A percentile compares a stretch with the other conserved stretches of the same genome.
phyloP scores from a whole-genome alignment of 2,113 vertebrate genomes.

The Tragulus kanchil region DNA sequence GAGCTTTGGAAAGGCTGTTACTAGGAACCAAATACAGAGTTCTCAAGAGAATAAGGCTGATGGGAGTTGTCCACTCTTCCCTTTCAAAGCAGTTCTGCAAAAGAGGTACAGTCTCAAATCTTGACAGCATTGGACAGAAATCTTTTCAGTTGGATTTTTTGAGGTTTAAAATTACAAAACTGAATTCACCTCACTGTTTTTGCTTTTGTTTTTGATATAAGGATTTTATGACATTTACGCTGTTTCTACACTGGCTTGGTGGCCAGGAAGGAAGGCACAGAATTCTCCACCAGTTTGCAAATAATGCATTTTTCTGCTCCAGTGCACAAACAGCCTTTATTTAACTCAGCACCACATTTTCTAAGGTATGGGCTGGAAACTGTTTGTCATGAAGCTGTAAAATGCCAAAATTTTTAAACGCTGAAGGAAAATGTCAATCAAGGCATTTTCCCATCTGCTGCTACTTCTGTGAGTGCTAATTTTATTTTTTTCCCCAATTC shows the following conservation, averaged over 20 bases:
- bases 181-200: slow-evolving; percentile 74
- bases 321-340: slow-evolving; percentile 79
- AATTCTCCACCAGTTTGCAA: slow-evolving; percentile 81
- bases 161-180: slow-evolving; percentile 72
- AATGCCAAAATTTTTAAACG: slow-evolving; percentile 72
- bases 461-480: slow-evolving; percentile 82
- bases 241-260: slow-evolving; percentile 81
- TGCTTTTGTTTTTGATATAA: slow-evolving; percentile 71
- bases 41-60: slow-evolving; percentile 81
- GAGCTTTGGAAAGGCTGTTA: slow-evolving; percentile 76
- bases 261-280: slow-evolving; percentile 84
- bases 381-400: slow-evolving; percentile 69
- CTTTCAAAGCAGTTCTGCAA: slow-evolving; percentile 74
- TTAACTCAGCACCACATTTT: slow-evolving; percentile 78
- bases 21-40: slow-evolving; percentile 83
- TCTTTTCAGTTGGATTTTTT: slow-evolving; percentile 69
- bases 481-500: slow-evolving; percentile 80
- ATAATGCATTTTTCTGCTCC: slow-evolving; percentile 78
- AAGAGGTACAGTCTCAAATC: slow-evolving; percentile 60
- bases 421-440: slow-evolving; percentile 82
- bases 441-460: slow-evolving; percentile 80
- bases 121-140: slow-evolving; percentile 63
- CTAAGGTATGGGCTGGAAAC: slow-evolving; percentile 82
- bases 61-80: slow-evolving; percentile 67
- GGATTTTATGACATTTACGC: slow-evolving; percentile 73